Percentiles rank a stretch among this genome's conserved stretches.
These are phyloP conservation scores for Meteorus sp. DNA, from an alignment of 1,140 invertebrate genomes.

Conservation along the genomic window DNA sequence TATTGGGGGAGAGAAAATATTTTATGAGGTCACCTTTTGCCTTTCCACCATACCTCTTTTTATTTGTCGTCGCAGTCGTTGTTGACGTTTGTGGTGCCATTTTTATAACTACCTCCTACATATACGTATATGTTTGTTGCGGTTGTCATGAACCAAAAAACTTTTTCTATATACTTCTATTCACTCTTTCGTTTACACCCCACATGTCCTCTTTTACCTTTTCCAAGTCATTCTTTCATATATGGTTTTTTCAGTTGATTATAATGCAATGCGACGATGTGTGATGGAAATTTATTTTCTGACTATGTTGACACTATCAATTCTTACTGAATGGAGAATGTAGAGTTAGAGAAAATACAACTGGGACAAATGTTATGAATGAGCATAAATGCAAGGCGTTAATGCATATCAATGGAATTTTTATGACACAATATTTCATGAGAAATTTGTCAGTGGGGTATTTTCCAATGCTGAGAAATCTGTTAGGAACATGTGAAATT, in stretches of 20 bases:
- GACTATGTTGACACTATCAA: neutral
- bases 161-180: slow-evolving; percentile 1
- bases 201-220: neutral
- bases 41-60: neutral
- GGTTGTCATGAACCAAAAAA: neutral
- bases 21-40: slow-evolving; percentile 25
- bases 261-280: too few relatives aligned
- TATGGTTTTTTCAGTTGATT: too few relatives aligned
- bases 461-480: too few relatives aligned
- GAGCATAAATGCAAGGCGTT: too few relatives aligned
- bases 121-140: slow-evolving; percentile 2
- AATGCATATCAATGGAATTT: too few relatives aligned
- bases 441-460: too few relatives aligned
- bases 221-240: too few relatives aligned
- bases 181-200: neutral
- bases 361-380: too few relatives aligned
- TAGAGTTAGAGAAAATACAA: too few relatives aligned
- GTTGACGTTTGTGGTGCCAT: neutral
- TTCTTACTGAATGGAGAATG: too few relatives aligned
- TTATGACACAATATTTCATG: too few relatives aligned
- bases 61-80: neutral
- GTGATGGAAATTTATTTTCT: slow-evolving; percentile 22
- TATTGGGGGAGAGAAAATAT: slow-evolving; percentile 19
- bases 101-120: neutral
- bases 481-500: too few relatives aligned